Base-by-base conservation (phyloP, 2,888 invertebrate species). In the Tethea ocularis region DNA sequence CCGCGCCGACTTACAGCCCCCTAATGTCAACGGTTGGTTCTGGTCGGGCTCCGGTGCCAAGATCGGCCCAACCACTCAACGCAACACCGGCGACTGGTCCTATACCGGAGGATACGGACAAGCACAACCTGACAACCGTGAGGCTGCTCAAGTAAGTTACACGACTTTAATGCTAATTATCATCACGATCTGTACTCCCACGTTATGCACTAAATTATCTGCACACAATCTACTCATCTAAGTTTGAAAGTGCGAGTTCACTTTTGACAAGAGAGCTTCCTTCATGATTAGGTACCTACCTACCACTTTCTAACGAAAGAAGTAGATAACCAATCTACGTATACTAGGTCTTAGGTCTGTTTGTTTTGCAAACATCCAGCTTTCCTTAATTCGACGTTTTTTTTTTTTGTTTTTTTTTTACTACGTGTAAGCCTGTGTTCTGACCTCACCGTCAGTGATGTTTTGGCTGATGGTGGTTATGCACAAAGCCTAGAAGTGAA, bases 1-100 rank as follows among this genome's bases (percentile, higher is more conserved):
- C 88, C 94, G 97, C 59, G 89, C 95, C 55, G 97, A 97, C 87
- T 91, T 97, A 77, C 96, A 97, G 88, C 97, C 97, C n/a, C 95
- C 96, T 63, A 96, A 96, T 82, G 95, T 96, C 71, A 96, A 97
- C 87, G 97, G 97, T 59, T 98, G 98, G 98, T 98, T 98, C 95
- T 98, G 98, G 98, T 97, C 97, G 7, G 98, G 97, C 67, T 97
- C 97, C 10, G 98, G 98, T 33, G 97, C 96, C 64, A 98, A 98
- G 93, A 97, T 98, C 82, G 97, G 98, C 53, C 95, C 97, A 63
- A 98, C 98, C 58, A 96, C 96, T 36, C 97, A 97, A 86, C 95
- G 97, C 66, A 97, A 97, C 89, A 96, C 97, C 62, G 98, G 98
- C 46, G 98, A 97, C 85, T 98, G 98, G 98, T 97, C 97, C 72